Evolutionary conservation across 2,113 vertebrate genomes (phyloP).

Genomic region (Ceuthmochares aereus): DNA sequence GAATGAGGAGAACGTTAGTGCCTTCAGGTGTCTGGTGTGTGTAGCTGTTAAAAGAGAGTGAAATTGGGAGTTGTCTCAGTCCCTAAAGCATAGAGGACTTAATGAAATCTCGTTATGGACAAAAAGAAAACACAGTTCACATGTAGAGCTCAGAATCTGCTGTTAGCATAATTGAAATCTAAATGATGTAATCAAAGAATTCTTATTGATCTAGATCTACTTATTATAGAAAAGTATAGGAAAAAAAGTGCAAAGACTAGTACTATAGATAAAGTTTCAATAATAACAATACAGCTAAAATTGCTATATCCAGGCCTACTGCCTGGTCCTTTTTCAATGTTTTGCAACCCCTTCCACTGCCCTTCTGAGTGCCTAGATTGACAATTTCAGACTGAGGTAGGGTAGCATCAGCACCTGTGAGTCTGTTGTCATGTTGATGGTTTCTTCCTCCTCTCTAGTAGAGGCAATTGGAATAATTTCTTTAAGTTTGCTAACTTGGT

Average conservation of each 20-base stretch:
- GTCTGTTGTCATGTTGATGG: background rate
- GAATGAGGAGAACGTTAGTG: background rate
- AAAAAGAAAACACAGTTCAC: background rate
- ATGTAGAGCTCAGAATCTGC: background rate
- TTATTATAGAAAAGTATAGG: background rate
- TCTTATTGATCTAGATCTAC: background rate
- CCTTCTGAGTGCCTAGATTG: background rate
- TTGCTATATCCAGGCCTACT: background rate
- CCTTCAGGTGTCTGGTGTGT: background rate
- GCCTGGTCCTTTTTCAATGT: background rate
- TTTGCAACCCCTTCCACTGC: background rate
- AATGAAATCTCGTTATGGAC: background rate
- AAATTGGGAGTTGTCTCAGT: background rate
- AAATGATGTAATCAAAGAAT: background rate
- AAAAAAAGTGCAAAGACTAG: background rate
- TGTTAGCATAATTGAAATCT: background rate
- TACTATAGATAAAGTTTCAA: background rate
- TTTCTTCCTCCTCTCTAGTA: background rate
- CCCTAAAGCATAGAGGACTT: background rate
- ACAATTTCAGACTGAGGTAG: background rate
- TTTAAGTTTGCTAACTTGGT: background rate
- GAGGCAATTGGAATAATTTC: background rate
- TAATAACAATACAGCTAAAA: background rate
- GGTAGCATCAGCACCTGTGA: background rate
- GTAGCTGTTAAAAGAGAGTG: background rate